These are phyloP conservation scores for Polydrusus pterygomalis DNA, from an alignment of 2,888 invertebrate genomes.

Conservation along the genomic window DNA sequence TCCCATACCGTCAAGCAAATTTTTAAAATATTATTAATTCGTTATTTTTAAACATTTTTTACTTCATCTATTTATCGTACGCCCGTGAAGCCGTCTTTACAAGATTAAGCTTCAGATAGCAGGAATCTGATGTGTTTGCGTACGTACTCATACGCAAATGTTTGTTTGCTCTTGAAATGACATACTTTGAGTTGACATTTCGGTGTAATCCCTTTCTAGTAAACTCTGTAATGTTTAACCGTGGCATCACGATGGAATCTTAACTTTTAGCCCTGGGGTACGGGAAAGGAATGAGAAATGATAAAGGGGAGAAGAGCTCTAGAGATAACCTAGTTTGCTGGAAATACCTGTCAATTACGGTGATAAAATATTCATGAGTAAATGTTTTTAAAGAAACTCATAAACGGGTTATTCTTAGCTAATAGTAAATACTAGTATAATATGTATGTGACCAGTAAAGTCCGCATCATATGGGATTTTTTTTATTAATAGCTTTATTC, in stretches of 20 bases:
- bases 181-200: conserved; percentile 27
- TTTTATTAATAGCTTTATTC: too few species aligned
- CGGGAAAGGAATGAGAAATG: not conserved
- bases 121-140: conserved; percentile 15
- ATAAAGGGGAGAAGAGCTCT: not conserved
- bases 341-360: not conserved
- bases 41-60: too few species aligned
- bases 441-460: too few species aligned
- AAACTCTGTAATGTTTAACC: conserved; percentile 7
- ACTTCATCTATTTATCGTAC: not conserved
- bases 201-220: conserved; percentile 6
- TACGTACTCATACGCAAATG: conserved; percentile 24
- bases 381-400: not conserved
- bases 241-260: not conserved
- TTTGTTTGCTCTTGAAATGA: conserved; percentile 24
- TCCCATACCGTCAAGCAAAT: too few species aligned
- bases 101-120: conserved; percentile 15
- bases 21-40: too few species aligned
- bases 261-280: not conserved
- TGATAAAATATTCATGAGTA: not conserved
- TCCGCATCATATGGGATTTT: too few species aligned
- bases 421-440: too few species aligned
- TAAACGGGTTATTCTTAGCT: too few species aligned
- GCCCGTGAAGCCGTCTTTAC: conserved; percentile 5
- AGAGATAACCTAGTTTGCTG: not conserved